A percentile compares a stretch with the other conserved stretches of the same genome.
These are phyloP conservation scores for Gnathonemus echidnorhynchus DNA, from an alignment of 2,113 vertebrate species.

Conservation along the genomic window DNA sequence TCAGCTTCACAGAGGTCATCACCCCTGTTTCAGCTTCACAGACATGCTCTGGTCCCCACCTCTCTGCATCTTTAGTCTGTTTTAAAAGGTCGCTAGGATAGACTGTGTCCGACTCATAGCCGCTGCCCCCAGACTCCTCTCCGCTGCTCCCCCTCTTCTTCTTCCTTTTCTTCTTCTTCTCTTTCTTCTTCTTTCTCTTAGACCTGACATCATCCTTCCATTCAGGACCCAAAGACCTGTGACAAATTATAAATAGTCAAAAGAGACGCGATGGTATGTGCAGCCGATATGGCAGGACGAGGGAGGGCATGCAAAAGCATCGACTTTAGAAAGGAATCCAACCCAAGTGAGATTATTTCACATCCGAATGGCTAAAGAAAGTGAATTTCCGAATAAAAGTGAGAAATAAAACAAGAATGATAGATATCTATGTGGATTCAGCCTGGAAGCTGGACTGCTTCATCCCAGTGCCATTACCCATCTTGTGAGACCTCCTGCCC, in stretches of 20 bases:
- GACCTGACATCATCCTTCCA: slow-evolving; percentile 38
- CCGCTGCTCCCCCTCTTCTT: slow-evolving; percentile 61
- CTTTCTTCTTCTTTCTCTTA: slow-evolving; percentile 63
- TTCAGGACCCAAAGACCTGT: slow-evolving; percentile 26
- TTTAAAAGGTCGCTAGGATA: slow-evolving; percentile 58
- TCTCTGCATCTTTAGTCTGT: slow-evolving; percentile 34
- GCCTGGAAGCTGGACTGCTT: no score
- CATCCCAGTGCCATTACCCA: slow-evolving; percentile 36
- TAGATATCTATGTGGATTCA: background rate
- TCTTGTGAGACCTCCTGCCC: slow-evolving; percentile 26
- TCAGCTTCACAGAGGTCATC: background rate
- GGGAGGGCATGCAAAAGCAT: background rate
- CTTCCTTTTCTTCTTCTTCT: slow-evolving; percentile 71
- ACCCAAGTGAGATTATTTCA: background rate
- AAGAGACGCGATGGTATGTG: background rate
- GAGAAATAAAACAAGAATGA: no score
- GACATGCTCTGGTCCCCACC: slow-evolving; percentile 21
- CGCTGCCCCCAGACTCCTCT: slow-evolving; percentile 48
- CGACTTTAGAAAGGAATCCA: background rate
- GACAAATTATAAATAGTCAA: background rate
- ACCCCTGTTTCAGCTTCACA: background rate
- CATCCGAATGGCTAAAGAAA: background rate
- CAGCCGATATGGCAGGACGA: background rate
- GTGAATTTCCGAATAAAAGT: background rate
- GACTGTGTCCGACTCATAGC: slow-evolving; percentile 54